Evolutionary conservation across 2,888 invertebrate genomes (phyloP).

Genomic region (Tupiocoris notatus): DNA sequence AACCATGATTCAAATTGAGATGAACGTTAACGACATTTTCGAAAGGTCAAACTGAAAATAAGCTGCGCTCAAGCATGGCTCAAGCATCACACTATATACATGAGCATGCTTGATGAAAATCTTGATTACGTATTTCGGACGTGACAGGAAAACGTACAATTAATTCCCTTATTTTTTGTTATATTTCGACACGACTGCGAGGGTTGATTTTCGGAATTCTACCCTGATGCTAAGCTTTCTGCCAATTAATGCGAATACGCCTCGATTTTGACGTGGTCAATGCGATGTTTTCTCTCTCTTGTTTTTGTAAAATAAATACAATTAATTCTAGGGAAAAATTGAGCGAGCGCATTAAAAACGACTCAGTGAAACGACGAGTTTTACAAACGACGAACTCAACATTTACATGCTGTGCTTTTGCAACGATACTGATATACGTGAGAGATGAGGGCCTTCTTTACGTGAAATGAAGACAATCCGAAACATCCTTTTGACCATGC

Average conservation of each 20-base stretch:
- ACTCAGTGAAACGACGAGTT: not conserved
- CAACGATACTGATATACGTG: slow-evolving; percentile 3
- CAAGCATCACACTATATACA: slow-evolving; percentile 47
- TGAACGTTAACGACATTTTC: not conserved
- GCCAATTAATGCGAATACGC: slow-evolving; percentile 33
- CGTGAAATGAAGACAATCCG: slow-evolving; percentile 7
- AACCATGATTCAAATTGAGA: not conserved
- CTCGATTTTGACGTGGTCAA: slow-evolving; percentile 32
- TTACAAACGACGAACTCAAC: not conserved
- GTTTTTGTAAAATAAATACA: no score
- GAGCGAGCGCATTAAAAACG: not conserved
- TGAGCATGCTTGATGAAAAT: slow-evolving; percentile 43
- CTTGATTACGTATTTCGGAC: not conserved
- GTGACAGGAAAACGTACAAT: not conserved
- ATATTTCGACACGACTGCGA: not conserved
- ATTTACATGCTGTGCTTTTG: slow-evolving; percentile 19
- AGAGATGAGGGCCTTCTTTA: slow-evolving; percentile 2
- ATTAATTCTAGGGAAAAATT: no score
- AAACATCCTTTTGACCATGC: slow-evolving; percentile 46
- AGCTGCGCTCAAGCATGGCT: slow-evolving; percentile 31
- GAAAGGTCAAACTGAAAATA: slow-evolving; percentile 15
- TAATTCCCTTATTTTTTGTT: not conserved
- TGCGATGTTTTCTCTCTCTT: slow-evolving; percentile 23
- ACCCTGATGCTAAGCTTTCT: not conserved
- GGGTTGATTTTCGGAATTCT: no score